These are phyloP conservation scores for Eospalax fontanierii DNA, from an alignment of 2,797 vertebrate genomes.

Conservation along the genomic window DNA sequence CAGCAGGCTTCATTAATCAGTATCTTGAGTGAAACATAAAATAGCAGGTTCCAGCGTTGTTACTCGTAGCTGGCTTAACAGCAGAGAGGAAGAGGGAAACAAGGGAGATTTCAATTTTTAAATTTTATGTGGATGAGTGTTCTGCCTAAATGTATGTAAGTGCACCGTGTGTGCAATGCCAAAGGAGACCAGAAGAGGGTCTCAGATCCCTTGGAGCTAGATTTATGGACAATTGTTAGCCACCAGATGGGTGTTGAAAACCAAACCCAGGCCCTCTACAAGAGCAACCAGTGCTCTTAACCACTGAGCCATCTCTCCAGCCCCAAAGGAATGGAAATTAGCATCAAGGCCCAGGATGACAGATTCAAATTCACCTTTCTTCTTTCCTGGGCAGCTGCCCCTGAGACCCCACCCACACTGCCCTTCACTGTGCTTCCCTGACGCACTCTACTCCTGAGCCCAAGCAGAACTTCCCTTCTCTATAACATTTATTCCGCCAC, in stretches of 20 bases:
- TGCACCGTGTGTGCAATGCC: too few relatives aligned
- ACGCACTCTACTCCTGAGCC: background rate
- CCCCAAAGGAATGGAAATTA: background rate
- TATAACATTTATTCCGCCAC: background rate
- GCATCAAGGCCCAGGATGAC: background rate
- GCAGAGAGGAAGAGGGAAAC: background rate
- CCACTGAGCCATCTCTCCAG: too few relatives aligned
- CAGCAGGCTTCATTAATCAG: conserved; percentile 79
- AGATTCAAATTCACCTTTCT: background rate
- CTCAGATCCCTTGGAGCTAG: too few relatives aligned
- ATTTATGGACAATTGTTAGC: too few relatives aligned
- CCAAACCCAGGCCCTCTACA: too few relatives aligned
- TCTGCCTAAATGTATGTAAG: too few relatives aligned
- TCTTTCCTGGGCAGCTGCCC: background rate
- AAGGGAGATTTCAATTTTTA: too few relatives aligned
- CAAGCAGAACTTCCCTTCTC: background rate
- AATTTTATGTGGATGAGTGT: too few relatives aligned
- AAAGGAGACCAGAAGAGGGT: too few relatives aligned
- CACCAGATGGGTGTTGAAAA: too few relatives aligned
- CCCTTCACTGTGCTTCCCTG: background rate
- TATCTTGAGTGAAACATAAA: conserved; percentile 78
- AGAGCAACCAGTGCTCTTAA: too few relatives aligned
- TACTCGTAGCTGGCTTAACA: conserved; percentile 49
- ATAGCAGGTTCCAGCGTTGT: conserved; percentile 67
- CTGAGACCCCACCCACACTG: background rate